Base-by-base conservation (phyloP, 2,113 vertebrate genomes). In the Dasypus novemcinctus region DNA sequence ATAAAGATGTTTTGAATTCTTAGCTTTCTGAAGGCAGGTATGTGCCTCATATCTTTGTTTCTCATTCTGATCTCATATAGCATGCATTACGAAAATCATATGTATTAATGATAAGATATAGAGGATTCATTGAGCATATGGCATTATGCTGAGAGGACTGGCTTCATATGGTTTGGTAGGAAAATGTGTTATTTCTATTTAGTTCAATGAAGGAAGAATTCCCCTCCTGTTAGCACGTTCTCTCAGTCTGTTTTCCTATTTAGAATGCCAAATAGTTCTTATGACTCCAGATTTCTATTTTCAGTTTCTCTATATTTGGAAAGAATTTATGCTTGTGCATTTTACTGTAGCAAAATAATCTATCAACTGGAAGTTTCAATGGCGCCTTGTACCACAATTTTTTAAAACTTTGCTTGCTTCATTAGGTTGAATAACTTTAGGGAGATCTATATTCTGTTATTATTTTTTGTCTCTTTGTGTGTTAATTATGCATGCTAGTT, bases 261-360 rank as follows among this genome's bases (percentile, higher is more conserved):
- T 96, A 91, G 93, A 84, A 90, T 78, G 87, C 84, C 92, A 92
- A 66, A 92, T 93, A 71, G 79, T 68, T 89, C 72, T 79, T 82
- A 59, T 63, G 87, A 91, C 87, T 93, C 92, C 49, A 83, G 91
- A 90, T 91, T 92, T 87, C 89, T 96, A 94, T 93, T 95, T 95
- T 96, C 86, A 95, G 75, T 72, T 93, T 94, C 13, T 79, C 93
- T 91, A 57, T 96, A 87, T 95, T 90, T 87, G 79, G 90, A 83
- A 96, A 95, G 43, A 90, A 61, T 83, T 79, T 95, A 36, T 92
- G 74, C 80, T 85, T 95, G 87, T 96, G 75, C 75, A 72, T 31
- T 93, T 86, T 64, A 86, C 86, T 86, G 38, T 12, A 84, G 83
- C 17, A 91, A 83, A 83, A 90, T 80, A 96, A 84, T 83, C 64